phyloP scores from a whole-genome alignment of 2,113 vertebrate genomes.

The Nothocercus julius region DNA sequence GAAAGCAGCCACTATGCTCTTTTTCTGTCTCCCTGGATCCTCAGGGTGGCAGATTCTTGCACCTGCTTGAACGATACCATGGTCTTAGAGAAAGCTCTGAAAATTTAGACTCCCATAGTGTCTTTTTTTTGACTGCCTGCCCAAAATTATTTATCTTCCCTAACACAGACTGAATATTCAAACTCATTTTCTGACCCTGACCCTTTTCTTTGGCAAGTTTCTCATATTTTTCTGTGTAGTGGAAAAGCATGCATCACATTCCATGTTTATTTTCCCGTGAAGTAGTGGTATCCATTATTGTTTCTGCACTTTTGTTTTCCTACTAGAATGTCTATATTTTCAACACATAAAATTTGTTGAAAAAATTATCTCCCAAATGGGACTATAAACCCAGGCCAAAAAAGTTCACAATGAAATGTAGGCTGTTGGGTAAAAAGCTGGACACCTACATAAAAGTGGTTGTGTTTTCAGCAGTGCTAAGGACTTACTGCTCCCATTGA shows the following conservation, averaged over 20 bases:
- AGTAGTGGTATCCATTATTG: neutral
- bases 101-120: neutral
- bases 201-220: constrained; percentile 40
- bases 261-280: constrained; percentile 20
- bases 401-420: neutral
- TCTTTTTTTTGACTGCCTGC: neutral
- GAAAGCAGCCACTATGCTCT: neutral
- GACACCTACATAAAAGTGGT: neutral
- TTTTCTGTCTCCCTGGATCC: neutral
- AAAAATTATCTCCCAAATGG: neutral
- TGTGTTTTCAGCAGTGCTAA: neutral
- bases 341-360: neutral
- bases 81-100: neutral
- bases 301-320: neutral
- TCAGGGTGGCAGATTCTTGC: neutral
- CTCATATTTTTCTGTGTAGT: neutral
- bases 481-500: neutral
- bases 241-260: neutral
- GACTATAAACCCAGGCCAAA: neutral
- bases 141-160: neutral
- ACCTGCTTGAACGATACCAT: neutral
- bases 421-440: neutral
- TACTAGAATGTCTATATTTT: neutral
- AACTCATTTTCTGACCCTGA: neutral
- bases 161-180: neutral